These are phyloP conservation scores for Arothron firmamentum DNA, from an alignment of 2,113 vertebrate species.

Conservation along the genomic window DNA sequence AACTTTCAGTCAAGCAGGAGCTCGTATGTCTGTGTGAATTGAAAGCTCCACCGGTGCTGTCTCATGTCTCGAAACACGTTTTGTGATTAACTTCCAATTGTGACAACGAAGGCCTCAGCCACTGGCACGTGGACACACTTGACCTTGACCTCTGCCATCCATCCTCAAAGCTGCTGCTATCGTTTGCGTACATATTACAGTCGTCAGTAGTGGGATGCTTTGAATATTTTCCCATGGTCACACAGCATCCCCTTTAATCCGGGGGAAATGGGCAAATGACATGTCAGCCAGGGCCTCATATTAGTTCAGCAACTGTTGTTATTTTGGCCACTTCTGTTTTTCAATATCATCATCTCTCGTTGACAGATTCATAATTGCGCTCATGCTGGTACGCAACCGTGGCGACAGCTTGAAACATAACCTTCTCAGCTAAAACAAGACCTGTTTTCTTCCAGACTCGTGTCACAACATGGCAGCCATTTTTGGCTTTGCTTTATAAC, in stretches of 20 bases:
- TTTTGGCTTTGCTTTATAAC: too few relatives aligned
- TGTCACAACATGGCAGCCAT: too few relatives aligned
- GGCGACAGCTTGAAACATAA: background rate
- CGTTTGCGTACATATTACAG: constrained; percentile 9
- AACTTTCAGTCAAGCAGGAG: too few relatives aligned
- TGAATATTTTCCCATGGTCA: constrained; percentile 24
- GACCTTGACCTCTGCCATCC: background rate
- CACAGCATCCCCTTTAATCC: background rate
- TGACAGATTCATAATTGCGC: constrained; percentile 9
- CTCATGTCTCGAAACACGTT: too few relatives aligned
- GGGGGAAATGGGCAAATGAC: constrained; percentile 13
- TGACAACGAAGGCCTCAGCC: too few relatives aligned
- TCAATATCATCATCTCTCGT: background rate
- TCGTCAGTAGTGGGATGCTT: constrained; percentile 3
- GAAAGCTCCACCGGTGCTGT: too few relatives aligned
- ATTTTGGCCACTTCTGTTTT: constrained; percentile 6
- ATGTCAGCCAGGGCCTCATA: constrained; percentile 6
- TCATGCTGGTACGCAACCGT: too few relatives aligned
- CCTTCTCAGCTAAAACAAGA: background rate
- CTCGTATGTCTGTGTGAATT: background rate
- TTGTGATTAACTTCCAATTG: too few relatives aligned
- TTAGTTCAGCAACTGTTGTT: background rate
- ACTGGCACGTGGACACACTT: background rate
- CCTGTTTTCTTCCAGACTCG: background rate
- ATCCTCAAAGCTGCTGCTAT: background rate